Conservation (phyloP, 2,797 vertebrate genomes). For the Epinephelus awoara region DNA sequence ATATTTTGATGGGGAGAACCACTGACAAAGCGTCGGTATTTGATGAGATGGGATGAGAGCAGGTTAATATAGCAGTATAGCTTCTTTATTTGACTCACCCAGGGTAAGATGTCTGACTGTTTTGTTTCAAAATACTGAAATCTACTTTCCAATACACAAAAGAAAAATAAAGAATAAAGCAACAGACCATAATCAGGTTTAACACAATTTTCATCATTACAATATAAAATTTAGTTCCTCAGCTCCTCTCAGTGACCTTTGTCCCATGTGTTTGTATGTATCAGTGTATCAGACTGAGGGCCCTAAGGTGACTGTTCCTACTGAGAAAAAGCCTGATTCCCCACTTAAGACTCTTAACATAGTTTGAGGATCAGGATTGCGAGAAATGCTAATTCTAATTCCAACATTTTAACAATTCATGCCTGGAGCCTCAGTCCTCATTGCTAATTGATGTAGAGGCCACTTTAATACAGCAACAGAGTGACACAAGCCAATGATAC, state of each 20-base stretch:
- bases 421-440: conserved; percentile 6
- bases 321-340: conserved; percentile 39
- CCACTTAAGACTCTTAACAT: conserved; percentile 63
- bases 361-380: conserved; percentile 62
- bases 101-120: no score
- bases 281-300: background rate
- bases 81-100: no score
- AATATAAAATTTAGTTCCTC: background rate
- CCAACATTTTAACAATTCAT: conserved; percentile 44
- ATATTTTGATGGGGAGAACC: no score
- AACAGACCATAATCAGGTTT: background rate
- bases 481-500: background rate
- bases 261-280: conserved; percentile 31
- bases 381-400: conserved; percentile 57
- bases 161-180: background rate
- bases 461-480: background rate
- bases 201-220: no score
- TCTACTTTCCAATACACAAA: no score
- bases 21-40: no score
- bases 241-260: conserved; percentile 7
- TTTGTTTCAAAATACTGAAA: no score
- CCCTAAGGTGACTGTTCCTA: conserved; percentile 11
- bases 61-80: no score
- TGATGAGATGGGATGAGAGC: no score
- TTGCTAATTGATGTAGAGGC: conserved; percentile 36